Evolutionary conservation across 2,888 invertebrate species (phyloP).

Genomic region (Acanthoscelides obtectus): DNA sequence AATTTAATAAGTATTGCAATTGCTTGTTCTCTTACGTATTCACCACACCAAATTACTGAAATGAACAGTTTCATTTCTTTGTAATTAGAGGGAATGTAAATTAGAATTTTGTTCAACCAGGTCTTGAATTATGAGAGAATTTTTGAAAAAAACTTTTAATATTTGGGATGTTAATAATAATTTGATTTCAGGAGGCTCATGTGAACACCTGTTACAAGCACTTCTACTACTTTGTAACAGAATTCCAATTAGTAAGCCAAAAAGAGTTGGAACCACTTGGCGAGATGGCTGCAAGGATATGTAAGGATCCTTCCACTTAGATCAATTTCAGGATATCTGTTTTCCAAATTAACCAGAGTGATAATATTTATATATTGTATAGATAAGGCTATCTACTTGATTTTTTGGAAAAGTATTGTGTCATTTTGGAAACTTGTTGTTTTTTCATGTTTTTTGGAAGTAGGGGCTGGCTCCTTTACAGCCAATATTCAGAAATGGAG

Average conservation of each 20-base stretch:
- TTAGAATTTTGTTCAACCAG: too few relatives aligned
- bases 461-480: neutral
- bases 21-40: too few relatives aligned
- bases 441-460: neutral
- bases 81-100: too few relatives aligned
- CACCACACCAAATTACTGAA: too few relatives aligned
- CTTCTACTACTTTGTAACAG: slow-evolving; percentile 87
- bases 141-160: too few relatives aligned
- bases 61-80: too few relatives aligned
- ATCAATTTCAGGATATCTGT: neutral
- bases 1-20: too few relatives aligned
- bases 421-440: neutral
- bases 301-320: slow-evolving; percentile 50
- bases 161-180: neutral
- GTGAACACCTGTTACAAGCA: slow-evolving; percentile 94
- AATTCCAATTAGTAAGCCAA: slow-evolving; percentile 75
- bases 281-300: slow-evolving; percentile 71
- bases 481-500: too few relatives aligned
- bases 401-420: neutral
- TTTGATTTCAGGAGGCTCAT: slow-evolving; percentile 70
- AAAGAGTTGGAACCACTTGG: slow-evolving; percentile 82
- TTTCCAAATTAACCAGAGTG: neutral
- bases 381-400: neutral
- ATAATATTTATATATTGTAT: neutral
- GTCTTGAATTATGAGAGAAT: too few relatives aligned